These are phyloP conservation scores for Bombus waltoni DNA, from an alignment of 1,140 invertebrate species.

Conservation along the genomic window DNA sequence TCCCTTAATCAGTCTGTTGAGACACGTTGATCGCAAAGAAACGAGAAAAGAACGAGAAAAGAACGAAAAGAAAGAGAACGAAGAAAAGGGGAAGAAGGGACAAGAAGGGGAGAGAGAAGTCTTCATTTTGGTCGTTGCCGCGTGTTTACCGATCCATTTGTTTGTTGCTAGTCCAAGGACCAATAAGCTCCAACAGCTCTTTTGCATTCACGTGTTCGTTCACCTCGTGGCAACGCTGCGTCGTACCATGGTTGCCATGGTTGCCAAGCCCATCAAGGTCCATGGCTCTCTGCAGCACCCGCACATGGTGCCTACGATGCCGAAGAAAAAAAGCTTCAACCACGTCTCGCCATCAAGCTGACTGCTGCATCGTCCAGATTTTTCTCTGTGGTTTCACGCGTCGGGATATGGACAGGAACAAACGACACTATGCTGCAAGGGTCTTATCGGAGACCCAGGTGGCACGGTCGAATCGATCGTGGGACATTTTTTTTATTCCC, in stretches of 20 bases:
- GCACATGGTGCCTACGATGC: conserved; percentile 55
- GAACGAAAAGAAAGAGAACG: too few species aligned
- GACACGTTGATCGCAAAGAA: not conserved
- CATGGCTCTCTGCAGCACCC: conserved; percentile 54
- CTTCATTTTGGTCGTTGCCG: not conserved
- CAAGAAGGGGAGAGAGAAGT: not conserved
- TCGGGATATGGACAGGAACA: not conserved
- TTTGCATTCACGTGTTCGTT: conserved; percentile 70
- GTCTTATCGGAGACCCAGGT: conserved; percentile 16
- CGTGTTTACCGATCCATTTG: conserved; percentile 7
- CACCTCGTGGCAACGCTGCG: conserved; percentile 55
- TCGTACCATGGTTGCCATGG: conserved; percentile 64
- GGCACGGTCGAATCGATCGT: not conserved
- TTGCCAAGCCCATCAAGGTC: conserved; percentile 69
- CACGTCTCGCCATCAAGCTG: conserved; percentile 52
- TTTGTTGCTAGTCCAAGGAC: conserved; percentile 69
- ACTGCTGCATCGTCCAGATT: conserved; percentile 56
- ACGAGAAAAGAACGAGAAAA: not conserved
- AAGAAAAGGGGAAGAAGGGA: not conserved
- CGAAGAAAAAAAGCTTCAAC: conserved; percentile 58
- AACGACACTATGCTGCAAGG: not conserved
- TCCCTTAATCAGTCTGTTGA: conserved; percentile 2
- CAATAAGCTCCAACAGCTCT: conserved; percentile 53
- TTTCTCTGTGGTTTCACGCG: conserved; percentile 38
- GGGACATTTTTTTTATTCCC: not conserved